Conservation (phyloP, 1,140 invertebrate species). For the Lasioglossum baleicum region DNA sequence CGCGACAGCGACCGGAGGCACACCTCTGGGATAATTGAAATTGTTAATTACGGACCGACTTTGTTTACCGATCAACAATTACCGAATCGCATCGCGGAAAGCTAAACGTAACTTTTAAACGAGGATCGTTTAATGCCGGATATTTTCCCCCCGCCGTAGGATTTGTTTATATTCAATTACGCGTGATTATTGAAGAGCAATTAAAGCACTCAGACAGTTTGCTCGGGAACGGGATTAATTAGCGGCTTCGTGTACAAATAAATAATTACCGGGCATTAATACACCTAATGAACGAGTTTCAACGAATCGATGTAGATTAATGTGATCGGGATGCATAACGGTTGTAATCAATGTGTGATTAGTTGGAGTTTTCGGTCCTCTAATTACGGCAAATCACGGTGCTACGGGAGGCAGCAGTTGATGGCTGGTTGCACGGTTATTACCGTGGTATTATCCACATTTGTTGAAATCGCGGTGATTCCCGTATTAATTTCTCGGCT, state of each 20-base stretch:
- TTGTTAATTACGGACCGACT: not conserved
- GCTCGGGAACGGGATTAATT: conserved; percentile 21
- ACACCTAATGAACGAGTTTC: conserved; percentile 20
- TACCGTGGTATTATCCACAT: not conserved
- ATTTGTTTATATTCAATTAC: not conserved
- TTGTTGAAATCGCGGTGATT: conserved; percentile 7
- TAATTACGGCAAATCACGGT: conserved; percentile 10
- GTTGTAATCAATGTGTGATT: not conserved
- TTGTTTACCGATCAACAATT: not conserved
- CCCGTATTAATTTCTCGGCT: not conserved
- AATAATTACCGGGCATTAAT: conserved; percentile 15
- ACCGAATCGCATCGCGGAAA: not conserved
- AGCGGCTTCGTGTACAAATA: not conserved
- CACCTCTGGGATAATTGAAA: too few relatives aligned
- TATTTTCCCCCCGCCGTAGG: not conserved
- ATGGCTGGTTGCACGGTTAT: not conserved
- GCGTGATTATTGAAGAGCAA: not conserved
- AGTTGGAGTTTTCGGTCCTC: conserved; percentile 17
- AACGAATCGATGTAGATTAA: conserved; percentile 21
- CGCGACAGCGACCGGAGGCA: too few relatives aligned
- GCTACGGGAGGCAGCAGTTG: not conserved
- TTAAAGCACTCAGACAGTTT: not conserved
- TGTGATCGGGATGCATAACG: conserved; percentile 19
- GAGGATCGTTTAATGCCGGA: not conserved
- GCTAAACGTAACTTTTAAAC: not conserved